phyloP scores from a whole-genome alignment of 2,888 invertebrate species.

The Calameuta idolon region DNA sequence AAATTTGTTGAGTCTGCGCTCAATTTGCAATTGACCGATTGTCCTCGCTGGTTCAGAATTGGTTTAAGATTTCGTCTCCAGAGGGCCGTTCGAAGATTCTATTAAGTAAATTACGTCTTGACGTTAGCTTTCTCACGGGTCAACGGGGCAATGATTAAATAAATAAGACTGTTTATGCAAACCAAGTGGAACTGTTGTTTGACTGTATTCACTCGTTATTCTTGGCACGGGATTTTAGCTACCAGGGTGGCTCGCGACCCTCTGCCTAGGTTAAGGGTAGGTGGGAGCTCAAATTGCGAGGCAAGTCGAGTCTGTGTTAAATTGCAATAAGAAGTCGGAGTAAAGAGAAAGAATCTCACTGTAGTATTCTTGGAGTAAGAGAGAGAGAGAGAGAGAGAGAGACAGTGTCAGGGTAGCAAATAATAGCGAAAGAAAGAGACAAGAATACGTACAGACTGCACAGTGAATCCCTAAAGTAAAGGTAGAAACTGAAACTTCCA shows the following conservation, averaged over 20 bases:
- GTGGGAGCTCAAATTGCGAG: slow-evolving; percentile 6
- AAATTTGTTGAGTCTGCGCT: not conserved
- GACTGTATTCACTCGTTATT: slow-evolving; percentile 31
- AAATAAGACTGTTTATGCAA: slow-evolving; percentile 32
- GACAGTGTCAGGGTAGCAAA: too few relatives aligned
- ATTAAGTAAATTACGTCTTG: not conserved
- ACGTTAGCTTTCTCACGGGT: not conserved
- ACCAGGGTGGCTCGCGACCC: slow-evolving; percentile 3
- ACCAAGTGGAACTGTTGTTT: slow-evolving; percentile 33
- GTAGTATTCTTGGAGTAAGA: not conserved
- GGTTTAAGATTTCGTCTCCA: not conserved
- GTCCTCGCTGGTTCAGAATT: not conserved
- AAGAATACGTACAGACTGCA: not conserved
- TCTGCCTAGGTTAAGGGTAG: not conserved
- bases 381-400: not conserved
- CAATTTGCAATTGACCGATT: not conserved
- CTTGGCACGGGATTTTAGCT: slow-evolving; percentile 21
- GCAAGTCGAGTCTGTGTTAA: slow-evolving; percentile 14
- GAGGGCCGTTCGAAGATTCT: not conserved
- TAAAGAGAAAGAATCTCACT: slow-evolving; percentile 9
- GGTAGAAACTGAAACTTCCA: not conserved
- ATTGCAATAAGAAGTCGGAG: slow-evolving; percentile 23
- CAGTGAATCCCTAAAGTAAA: not conserved
- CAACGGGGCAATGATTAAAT: not conserved
- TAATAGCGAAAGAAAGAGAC: too few relatives aligned